Evolutionary conservation across 1,140 invertebrate species (phyloP).

Genomic region (Drosophila melanogaster): Release_6_plus_ISO1_MT NT_033777.3:23132501-23133000

Average conservation of each 20-base stretch:
- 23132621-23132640: conserved; percentile 80
- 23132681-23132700: conserved; percentile 84
- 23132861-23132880: not conserved
- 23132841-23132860: not conserved
- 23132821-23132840: not conserved
- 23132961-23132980: conserved; percentile 9
- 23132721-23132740: conserved; percentile 23
- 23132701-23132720: conserved; percentile 60
- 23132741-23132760: conserved; percentile 1
- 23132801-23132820: no score
- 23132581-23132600: conserved; percentile 65
- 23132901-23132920: not conserved
- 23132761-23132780: not conserved
- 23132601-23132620: conserved; percentile 31
- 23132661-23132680: conserved; percentile 79
- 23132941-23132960: conserved; percentile 8
- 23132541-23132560: not conserved
- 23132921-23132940: not conserved
- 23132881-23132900: not conserved
- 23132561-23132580: conserved; percentile 57
- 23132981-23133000: conserved; percentile 85
- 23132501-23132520: conserved; percentile 11
- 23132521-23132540: conserved; percentile 1
- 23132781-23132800: not conserved
- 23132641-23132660: conserved; percentile 77